phyloP scores from a whole-genome alignment of 2,888 invertebrate genomes.

The Acanthosepion pharaonis region DNA sequence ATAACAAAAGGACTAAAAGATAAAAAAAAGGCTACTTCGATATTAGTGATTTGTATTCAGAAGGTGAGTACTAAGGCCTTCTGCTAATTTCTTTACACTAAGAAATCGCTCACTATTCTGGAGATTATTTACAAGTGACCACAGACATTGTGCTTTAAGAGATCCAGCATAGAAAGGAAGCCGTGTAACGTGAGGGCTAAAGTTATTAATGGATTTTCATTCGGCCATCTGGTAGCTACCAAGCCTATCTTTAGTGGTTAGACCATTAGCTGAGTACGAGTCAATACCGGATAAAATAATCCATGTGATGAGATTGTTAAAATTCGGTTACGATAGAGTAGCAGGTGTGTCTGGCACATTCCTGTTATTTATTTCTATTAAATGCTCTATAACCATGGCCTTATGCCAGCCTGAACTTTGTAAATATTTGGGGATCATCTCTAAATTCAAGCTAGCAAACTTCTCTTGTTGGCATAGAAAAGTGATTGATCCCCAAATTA shows the following conservation, averaged over 20 bases:
- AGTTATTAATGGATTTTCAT: neutral
- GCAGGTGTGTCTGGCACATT: too few relatives aligned
- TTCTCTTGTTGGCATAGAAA: too few relatives aligned
- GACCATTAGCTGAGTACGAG: too few relatives aligned
- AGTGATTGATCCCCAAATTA: too few relatives aligned
- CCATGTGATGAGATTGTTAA: too few relatives aligned
- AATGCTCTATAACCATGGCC: too few relatives aligned
- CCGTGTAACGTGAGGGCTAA: neutral
- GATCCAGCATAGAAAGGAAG: neutral
- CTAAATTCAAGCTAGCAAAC: too few relatives aligned
- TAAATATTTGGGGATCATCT: too few relatives aligned
- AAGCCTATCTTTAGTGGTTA: neutral
- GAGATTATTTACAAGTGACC: neutral
- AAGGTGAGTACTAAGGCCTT: neutral
- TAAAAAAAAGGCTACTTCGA: neutral
- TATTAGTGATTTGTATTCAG: neutral
- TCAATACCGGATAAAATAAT: too few relatives aligned
- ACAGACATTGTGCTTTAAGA: neutral
- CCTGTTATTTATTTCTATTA: too few relatives aligned
- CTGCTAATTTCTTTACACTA: neutral
- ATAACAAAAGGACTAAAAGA: neutral
- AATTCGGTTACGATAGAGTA: too few relatives aligned
- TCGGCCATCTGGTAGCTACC: neutral
- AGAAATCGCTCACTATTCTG: neutral
- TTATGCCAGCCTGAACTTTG: too few relatives aligned